Percentiles rank a stretch among this genome's conserved stretches.
These are phyloP conservation scores for Lymantria monacha DNA, from an alignment of 2,888 invertebrate species.

Conservation along the genomic window DNA sequence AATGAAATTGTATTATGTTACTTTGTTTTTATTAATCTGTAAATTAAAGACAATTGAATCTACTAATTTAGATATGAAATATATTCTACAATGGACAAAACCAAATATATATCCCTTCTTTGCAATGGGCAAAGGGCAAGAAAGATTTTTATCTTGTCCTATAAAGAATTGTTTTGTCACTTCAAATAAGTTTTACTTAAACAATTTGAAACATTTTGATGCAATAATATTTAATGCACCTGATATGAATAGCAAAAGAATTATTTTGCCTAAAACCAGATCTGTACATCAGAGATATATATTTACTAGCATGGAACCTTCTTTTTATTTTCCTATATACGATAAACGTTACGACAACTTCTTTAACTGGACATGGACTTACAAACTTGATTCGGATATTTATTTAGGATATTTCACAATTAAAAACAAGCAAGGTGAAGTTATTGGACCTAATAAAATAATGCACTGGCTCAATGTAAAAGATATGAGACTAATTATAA, in stretches of 20 bases:
- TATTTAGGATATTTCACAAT: constrained; percentile 46
- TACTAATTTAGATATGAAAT: constrained; percentile 2
- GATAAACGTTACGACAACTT: constrained; percentile 37
- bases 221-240: not conserved
- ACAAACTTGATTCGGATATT: constrained; percentile 48
- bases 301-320: constrained; percentile 42
- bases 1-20: too few species aligned
- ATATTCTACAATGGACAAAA: constrained; percentile 14
- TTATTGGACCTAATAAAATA: constrained; percentile 42
- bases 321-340: constrained; percentile 44
- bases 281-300: constrained; percentile 14
- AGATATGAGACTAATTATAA: constrained; percentile 44
- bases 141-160: constrained; percentile 1
- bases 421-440: constrained; percentile 31
- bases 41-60: not conserved
- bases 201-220: not conserved
- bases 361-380: constrained; percentile 61
- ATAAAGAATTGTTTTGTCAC: constrained; percentile 11
- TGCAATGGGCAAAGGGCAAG: constrained; percentile 7
- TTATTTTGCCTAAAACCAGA: constrained; percentile 1
- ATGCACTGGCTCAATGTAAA: constrained; percentile 45
- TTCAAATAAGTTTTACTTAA: constrained; percentile 2
- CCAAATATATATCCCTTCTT: constrained; percentile 1
- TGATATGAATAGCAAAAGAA: not conserved
- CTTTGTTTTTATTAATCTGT: too few species aligned